phyloP scores from a whole-genome alignment of 2,113 vertebrate genomes.

The Glareola pratincola region DNA sequence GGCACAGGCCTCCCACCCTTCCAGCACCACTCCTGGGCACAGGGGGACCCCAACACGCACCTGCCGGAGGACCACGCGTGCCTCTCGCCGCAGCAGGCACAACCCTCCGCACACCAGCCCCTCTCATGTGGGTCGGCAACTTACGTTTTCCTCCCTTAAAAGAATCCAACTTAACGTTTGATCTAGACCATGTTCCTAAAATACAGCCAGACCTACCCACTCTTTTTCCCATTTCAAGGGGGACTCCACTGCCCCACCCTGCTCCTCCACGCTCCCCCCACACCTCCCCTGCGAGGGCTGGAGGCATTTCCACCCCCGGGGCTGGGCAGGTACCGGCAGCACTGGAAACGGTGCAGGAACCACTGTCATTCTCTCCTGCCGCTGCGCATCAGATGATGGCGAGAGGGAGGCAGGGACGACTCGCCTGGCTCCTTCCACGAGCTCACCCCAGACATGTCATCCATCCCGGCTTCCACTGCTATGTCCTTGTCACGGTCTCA shows the following conservation, averaged over 20 bases:
- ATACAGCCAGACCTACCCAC: not conserved
- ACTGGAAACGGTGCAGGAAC: not conserved
- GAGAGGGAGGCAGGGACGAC: not conserved
- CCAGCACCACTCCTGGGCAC: not conserved
- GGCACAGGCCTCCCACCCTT: not conserved
- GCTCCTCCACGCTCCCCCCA: not conserved
- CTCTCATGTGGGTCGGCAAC: accelerated
- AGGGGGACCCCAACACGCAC: not conserved
- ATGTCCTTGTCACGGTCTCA: not conserved
- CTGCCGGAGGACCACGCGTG: accelerated
- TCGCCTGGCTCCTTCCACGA: not conserved
- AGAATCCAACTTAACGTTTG: not conserved
- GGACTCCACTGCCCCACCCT: not conserved
- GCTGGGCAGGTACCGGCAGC: not conserved
- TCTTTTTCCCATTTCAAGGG: not conserved
- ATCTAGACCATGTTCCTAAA: not conserved
- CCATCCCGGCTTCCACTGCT: not conserved
- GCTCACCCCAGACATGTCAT: not conserved
- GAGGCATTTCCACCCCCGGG: not conserved
- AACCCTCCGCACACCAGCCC: not conserved
- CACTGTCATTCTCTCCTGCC: slow-evolving; percentile 32
- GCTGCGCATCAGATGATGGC: slow-evolving; percentile 1
- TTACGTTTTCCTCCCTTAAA: not conserved
- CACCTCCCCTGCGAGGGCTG: not conserved
- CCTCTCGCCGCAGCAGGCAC: not conserved